Evolutionary conservation across 2,797 vertebrate genomes (phyloP), one percentile per base, ranked within the genome.

Genomic region (Acipenser ruthenus): DNA sequence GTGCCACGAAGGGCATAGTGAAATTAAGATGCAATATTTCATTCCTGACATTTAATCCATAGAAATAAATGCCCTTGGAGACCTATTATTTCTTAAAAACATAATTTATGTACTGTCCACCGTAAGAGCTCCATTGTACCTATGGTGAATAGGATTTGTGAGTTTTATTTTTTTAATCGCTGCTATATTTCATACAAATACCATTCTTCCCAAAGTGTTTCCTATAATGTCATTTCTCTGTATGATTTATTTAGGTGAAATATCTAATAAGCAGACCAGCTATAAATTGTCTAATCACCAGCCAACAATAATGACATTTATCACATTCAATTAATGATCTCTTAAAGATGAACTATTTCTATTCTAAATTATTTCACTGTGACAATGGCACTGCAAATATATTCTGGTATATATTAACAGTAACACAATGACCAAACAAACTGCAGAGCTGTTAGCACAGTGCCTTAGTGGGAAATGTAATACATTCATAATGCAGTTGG

Each of bases 271-370:
- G 77, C 78, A 77, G 79, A 78, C 70, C 71, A 68, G 66, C 77
- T 74, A 70, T 88, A 89, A 83, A 88, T 73, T 78, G 77, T 79
- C 82, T 80, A 84, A 73, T 74, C 76, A 84, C 78, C 84, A 86
- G 83, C 84, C 80, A 85, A 79, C 82, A 86, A 85, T 85, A 84
- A 83, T 70, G 80, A 86, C 77, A 84, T 86, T 80, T 83, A 82
- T 85, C 85, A 76, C 79, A 68, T 79, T 75, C 18, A 72, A 76
- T 83, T 80, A 83, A 74, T 74, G 71, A 71, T 78, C 66, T 75
- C 73, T 71, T 84, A 78, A 84, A 85, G 79, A 84, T 76, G 60
- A 70, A 52, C 76, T 72, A 74, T 82, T 74, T 79, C 82, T 82
- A 77, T 83, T 77, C n/a, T 37, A 37, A 37, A 1, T 3, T 37